These are phyloP conservation scores for Pseudomyrmex dendroicus DNA, from an alignment of 1,140 invertebrate species.

Conservation along the genomic window DNA sequence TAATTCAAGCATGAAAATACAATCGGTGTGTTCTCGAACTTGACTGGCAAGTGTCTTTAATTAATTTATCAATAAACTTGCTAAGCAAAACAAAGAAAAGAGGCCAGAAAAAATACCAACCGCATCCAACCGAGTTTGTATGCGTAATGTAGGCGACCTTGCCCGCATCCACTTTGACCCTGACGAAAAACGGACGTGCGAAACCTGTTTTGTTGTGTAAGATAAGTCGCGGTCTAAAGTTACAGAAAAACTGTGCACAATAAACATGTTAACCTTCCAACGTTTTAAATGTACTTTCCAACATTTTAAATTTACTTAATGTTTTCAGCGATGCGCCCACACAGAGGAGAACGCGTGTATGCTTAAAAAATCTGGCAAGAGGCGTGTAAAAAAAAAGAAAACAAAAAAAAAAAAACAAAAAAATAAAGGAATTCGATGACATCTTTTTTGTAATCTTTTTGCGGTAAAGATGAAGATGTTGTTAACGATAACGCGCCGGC, in stretches of 20 bases:
- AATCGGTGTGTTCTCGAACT: background rate
- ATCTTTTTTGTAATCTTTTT: constrained; percentile 1
- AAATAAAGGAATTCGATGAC: background rate
- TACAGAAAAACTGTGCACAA: constrained; percentile 5
- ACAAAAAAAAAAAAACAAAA: background rate
- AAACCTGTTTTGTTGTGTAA: constrained; percentile 58
- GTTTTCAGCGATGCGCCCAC: too few species aligned
- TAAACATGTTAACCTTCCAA: constrained; percentile 11
- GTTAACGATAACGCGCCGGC: constrained; percentile 7
- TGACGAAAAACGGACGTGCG: constrained; percentile 52
- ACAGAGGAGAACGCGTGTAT: background rate
- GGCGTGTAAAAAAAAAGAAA: background rate
- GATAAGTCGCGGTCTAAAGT: constrained; percentile 6
- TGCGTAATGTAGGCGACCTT: constrained; percentile 48
- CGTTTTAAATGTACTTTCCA: background rate
- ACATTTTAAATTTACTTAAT: too few species aligned
- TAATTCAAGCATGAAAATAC: background rate
- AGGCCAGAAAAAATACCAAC: background rate
- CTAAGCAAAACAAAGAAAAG: background rate
- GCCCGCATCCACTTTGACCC: constrained; percentile 57
- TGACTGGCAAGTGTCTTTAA: constrained; percentile 30
- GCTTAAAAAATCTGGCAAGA: background rate
- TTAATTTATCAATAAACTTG: constrained; percentile 34
- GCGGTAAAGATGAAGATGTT: background rate
- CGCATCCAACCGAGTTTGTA: background rate